Conservation (phyloP, 1,140 invertebrate genomes). For the Rhagoletis pomonella region DNA sequence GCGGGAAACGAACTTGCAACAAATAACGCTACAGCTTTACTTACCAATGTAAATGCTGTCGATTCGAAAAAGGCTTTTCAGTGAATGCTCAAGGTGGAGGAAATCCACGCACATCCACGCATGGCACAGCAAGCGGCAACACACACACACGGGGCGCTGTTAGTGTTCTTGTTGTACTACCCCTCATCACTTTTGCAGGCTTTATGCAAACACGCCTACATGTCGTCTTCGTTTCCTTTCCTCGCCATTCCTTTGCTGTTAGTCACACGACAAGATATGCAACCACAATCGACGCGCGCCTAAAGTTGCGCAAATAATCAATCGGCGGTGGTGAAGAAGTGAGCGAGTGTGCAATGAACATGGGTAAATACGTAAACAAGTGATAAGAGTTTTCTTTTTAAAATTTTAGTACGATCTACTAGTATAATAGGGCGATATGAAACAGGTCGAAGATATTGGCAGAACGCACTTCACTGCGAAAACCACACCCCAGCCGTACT, state of each 20-base stretch:
- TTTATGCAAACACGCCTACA: neutral
- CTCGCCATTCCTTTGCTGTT: constrained; percentile 4
- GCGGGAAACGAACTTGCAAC: constrained; percentile 22
- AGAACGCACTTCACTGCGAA: too few relatives aligned
- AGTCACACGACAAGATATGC: neutral
- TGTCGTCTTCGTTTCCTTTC: constrained; percentile 6
- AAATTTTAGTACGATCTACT: too few relatives aligned
- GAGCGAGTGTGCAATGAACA: neutral
- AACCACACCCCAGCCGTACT: too few relatives aligned
- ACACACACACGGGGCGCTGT: neutral
- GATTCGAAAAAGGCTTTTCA: neutral
- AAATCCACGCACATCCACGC: neutral
- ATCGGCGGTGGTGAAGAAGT: neutral
- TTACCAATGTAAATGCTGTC: neutral
- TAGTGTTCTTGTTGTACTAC: neutral
- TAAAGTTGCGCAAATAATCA: constrained; percentile 14
- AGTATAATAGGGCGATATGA: too few relatives aligned
- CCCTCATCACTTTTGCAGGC: neutral
- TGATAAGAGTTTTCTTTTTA: too few relatives aligned
- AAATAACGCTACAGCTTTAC: neutral
- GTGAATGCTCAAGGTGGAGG: neutral
- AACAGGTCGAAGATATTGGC: too few relatives aligned
- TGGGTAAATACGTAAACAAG: neutral
- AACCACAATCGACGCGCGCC: constrained; percentile 19
- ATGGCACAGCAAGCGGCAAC: neutral